A percentile compares a stretch with the other conserved stretches of the same genome.
Conservation (phyloP, 2,797 vertebrate genomes). For the Melanotaenia pygmaea region DNA sequence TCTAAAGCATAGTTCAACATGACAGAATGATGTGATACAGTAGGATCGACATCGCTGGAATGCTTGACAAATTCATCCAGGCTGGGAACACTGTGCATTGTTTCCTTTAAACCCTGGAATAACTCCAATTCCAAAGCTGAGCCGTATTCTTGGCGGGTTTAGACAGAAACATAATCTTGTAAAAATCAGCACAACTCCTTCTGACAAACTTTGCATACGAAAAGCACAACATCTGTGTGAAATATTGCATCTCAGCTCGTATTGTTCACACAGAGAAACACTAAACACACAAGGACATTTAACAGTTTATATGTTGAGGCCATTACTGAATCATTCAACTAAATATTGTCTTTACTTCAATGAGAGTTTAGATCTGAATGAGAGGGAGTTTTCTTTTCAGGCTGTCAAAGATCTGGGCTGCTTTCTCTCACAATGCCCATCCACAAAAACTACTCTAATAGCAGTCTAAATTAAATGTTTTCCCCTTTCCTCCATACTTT, state of each 20-base stretch:
- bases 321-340: neutral
- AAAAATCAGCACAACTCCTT: neutral
- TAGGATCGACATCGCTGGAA: neutral
- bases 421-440: conserved; percentile 28
- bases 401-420: conserved; percentile 48
- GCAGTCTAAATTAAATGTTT: conserved; percentile 18
- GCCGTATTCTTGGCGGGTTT: neutral
- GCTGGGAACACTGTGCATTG: neutral
- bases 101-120: conserved; percentile 17
- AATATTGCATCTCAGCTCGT: neutral
- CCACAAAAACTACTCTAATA: conserved; percentile 40
- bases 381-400: conserved; percentile 44
- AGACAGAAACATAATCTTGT: neutral
- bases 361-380: neutral
- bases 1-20: neutral
- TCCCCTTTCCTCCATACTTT: conserved; percentile 17
- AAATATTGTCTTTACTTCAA: neutral
- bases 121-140: conserved; percentile 12
- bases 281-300: neutral
- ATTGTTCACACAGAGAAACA: neutral
- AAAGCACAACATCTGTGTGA: neutral
- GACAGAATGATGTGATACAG: neutral
- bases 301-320: neutral
- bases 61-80: neutral
- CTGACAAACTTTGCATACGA: neutral